Conservation (phyloP, 2,797 vertebrate species). For the Eulemur coronatus region DNA sequence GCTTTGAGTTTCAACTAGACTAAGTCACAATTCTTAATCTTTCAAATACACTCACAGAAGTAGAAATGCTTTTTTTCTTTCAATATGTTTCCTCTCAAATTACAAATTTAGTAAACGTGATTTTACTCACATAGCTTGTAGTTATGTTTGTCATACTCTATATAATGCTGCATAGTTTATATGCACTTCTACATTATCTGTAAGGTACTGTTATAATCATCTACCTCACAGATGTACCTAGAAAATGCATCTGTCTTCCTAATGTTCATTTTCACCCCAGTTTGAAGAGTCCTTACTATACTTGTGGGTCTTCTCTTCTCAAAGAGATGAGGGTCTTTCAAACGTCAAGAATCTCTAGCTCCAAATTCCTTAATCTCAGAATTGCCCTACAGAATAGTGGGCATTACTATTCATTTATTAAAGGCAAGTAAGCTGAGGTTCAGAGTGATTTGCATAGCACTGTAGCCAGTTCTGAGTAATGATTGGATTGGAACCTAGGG, state of each 20-base stretch:
- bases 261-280: background rate
- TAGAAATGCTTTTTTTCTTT: constrained; percentile 62
- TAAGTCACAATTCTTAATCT: constrained; percentile 79
- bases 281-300: background rate
- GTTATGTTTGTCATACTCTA: background rate
- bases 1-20: constrained; percentile 74
- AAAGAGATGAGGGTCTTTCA: background rate
- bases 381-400: background rate
- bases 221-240: background rate
- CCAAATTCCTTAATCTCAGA: background rate
- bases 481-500: background rate
- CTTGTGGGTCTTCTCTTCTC: background rate
- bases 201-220: background rate
- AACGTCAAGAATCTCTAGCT: background rate
- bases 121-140: background rate
- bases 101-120: constrained; percentile 13
- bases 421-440: background rate
- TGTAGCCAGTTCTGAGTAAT: background rate
- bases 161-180: background rate
- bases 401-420: background rate
- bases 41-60: constrained; percentile 55
- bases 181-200: background rate
- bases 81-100: constrained; percentile 71
- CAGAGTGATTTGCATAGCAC: constrained; percentile 39
- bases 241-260: background rate